Evolutionary conservation across 1,140 invertebrate species (phyloP), one percentile per base, ranked within the genome.

Genomic region (Asobara japonica): DNA sequence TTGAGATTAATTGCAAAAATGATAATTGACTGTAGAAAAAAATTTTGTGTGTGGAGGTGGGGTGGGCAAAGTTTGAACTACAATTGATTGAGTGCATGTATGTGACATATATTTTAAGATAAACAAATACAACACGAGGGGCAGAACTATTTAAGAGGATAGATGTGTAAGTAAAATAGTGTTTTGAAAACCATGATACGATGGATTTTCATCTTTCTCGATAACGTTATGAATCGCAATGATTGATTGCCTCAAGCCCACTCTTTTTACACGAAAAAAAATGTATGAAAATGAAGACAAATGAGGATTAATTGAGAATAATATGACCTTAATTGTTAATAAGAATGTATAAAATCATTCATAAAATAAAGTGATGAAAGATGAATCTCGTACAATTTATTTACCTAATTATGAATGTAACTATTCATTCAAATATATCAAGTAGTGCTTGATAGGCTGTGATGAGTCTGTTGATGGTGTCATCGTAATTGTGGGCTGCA

Each of bases 331-430:
- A 81, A 76, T 80, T 81, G 78, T 80, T 80, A 75, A 80, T 74
- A 62, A 77, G 73, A 79, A 77, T 82, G 80, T 82, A 82, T 78
- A 82, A 81, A 82, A 77, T 80, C 78, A 82, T 79, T 79, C 72
- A 73, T 80, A 81, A 80, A 81, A 81, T 80, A 80, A 82, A 80
- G 80, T n/a, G n/a, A n/a, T n/a, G n/a, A n/a, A 77, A 73, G 76
- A 73, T 71, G 74, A n/a, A n/a, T 79, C 79, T 80, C 80, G 56
- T 74, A 74, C 71, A 69, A 31, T 31, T 41, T 18, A 13, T 31
- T 48, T 33, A 11, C 65, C 29, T 45, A 31, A 10, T 72, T 33
- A 11, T 25, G 60, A 38, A 8, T 67, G 41, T 41, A 61, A 41
- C 41, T 30, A 36, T 25, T 62, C 25, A 31, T 48, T 41, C 25